Percentiles rank a stretch among this genome's conserved stretches.
Evolutionary conservation across 2,888 invertebrate genomes (phyloP).

Genomic region (Protophormia terraenovae): DNA sequence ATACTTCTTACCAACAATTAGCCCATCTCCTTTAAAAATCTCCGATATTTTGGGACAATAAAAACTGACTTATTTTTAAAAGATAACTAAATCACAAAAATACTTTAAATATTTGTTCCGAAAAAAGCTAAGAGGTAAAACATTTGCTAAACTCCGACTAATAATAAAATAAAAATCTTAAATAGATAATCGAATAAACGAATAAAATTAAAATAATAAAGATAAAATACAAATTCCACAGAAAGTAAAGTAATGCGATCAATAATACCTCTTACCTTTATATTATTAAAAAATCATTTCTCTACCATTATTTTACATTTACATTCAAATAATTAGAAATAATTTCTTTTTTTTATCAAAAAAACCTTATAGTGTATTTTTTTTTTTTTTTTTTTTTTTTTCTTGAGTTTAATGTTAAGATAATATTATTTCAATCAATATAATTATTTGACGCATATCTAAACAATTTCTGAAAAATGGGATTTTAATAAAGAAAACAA

Average conservation of each 20-base stretch:
- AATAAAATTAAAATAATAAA: not conserved
- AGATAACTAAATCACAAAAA: too few relatives aligned
- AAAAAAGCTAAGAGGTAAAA: too few relatives aligned
- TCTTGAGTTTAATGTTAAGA: constrained; percentile 3
- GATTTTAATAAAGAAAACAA: not conserved
- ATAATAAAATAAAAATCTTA: too few relatives aligned
- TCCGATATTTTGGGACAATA: too few relatives aligned
- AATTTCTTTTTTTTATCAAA: constrained; percentile 29
- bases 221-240: not conserved
- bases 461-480: constrained; percentile 16
- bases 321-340: not conserved
- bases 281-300: constrained; percentile 14
- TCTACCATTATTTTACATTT: constrained; percentile 13
- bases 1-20: too few relatives aligned
- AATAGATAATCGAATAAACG: too few relatives aligned
- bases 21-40: too few relatives aligned
- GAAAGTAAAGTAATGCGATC: not conserved
- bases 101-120: too few relatives aligned
- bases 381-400: not conserved
- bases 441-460: constrained; percentile 42
- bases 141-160: too few relatives aligned
- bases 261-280: not conserved
- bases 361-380: not conserved
- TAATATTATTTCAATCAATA: constrained; percentile 47
- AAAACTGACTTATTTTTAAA: too few relatives aligned